Percentiles rank a stretch among this genome's conserved stretches.
Conservation (phyloP, 2,113 vertebrate genomes). For the Formicarius rufipectus region DNA sequence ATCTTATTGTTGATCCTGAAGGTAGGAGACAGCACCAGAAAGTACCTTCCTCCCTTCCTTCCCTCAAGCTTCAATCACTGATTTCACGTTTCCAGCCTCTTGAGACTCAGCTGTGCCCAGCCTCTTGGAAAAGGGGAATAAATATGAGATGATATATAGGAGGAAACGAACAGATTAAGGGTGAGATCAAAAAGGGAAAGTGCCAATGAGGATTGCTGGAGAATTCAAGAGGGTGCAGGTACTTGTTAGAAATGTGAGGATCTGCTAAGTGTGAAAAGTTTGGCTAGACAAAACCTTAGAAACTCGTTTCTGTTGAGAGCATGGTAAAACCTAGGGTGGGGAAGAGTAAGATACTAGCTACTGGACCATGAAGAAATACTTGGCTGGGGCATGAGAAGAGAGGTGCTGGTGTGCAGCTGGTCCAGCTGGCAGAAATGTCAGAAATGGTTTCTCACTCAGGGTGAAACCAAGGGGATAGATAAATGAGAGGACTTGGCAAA, state of each 20-base stretch:
- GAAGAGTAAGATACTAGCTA: not conserved
- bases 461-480: rapidly evolving
- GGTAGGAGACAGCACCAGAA: not conserved
- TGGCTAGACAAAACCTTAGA: not conserved
- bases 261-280: not conserved
- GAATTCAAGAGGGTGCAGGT: not conserved
- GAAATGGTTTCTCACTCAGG: not conserved
- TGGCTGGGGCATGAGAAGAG: not conserved
- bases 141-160: rapidly evolving
- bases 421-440: not conserved
- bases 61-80: not conserved
- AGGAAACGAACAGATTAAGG: not conserved
- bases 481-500: not conserved
- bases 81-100: not conserved
- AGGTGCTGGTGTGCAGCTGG: not conserved
- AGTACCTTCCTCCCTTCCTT: not conserved
- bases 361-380: not conserved
- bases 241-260: rapidly evolving
- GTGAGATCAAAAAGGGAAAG: not conserved
- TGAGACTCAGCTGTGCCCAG: not conserved
- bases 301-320: not conserved
- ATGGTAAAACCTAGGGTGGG: not conserved
- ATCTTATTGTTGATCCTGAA: not conserved
- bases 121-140: not conserved
- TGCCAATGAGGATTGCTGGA: not conserved